Evolutionary conservation across 92 coral and sea anemone species (phyloP).

Genomic region (Actinernus sp.): DNA sequence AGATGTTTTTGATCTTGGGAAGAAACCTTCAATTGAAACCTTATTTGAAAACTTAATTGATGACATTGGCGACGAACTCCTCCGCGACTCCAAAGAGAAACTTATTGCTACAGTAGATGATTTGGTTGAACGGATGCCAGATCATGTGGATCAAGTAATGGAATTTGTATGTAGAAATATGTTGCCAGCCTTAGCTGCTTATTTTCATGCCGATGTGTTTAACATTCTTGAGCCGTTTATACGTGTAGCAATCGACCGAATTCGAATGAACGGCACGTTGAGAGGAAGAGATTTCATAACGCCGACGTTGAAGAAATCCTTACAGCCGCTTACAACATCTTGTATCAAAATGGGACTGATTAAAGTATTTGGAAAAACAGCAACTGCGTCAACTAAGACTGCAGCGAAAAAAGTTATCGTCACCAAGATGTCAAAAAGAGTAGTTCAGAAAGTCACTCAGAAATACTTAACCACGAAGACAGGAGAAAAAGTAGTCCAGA

Average conservation of each 20-base stretch:
- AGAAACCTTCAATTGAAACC: constrained; percentile 4
- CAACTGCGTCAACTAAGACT: background rate
- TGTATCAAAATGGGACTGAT: background rate
- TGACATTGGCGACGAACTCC: background rate
- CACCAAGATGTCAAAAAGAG: background rate
- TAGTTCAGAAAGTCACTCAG: background rate
- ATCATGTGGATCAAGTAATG: constrained; percentile 8
- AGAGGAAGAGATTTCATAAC: constrained; percentile 10
- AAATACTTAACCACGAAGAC: background rate
- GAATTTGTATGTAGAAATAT: constrained; percentile 13
- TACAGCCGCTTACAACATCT: no score
- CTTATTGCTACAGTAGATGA: background rate
- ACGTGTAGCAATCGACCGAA: background rate
- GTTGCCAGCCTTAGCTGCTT: constrained; percentile 6
- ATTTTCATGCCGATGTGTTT: background rate
- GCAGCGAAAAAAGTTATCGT: constrained; percentile 2
- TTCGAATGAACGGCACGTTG: constrained; percentile 5
- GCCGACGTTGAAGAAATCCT: background rate
- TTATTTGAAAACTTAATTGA: background rate
- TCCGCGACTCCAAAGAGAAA: background rate
- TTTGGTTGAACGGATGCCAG: constrained; percentile 4
- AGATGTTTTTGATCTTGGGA: constrained; percentile 1
- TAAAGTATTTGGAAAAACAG: background rate
- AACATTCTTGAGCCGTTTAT: background rate
- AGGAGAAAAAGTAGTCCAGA: background rate